Evolutionary conservation across 1,140 invertebrate species (phyloP).

Genomic region (Brachionus rotundiformis): DNA sequence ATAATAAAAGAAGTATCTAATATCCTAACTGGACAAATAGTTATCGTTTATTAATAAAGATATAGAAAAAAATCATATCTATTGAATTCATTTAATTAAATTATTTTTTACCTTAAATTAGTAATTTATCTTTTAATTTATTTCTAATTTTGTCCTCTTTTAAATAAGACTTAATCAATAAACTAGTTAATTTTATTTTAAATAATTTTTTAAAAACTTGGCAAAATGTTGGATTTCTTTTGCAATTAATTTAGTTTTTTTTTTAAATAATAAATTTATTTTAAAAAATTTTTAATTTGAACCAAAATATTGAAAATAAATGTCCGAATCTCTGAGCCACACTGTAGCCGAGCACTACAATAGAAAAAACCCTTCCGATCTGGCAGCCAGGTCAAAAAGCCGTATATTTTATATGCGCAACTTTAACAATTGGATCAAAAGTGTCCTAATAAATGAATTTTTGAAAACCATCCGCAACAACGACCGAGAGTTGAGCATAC

Average conservation of each 20-base stretch:
- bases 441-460: conserved; percentile 79
- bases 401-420: conserved; percentile 89
- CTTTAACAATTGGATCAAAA: conserved; percentile 99
- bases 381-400: conserved; percentile 74
- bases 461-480: conserved; percentile 57
- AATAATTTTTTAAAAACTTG: too few relatives aligned
- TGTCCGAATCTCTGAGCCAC: not conserved
- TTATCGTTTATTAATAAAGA: too few relatives aligned
- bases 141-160: too few relatives aligned
- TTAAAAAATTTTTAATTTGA: not conserved
- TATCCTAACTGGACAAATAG: too few relatives aligned
- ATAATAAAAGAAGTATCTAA: too few relatives aligned
- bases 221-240: not conserved
- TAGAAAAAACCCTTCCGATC: conserved; percentile 3
- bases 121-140: too few relatives aligned
- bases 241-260: not conserved
- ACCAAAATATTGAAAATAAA: not conserved
- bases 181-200: too few relatives aligned
- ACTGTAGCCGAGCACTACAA: conserved; percentile 45
- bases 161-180: too few relatives aligned
- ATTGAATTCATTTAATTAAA: too few relatives aligned
- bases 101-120: too few relatives aligned
- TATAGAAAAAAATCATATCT: too few relatives aligned
- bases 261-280: not conserved
- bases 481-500: conserved; percentile 60